These are phyloP conservation scores for Pangasius djambal DNA, from an alignment of 2,797 vertebrate species.

Conservation along the genomic window DNA sequence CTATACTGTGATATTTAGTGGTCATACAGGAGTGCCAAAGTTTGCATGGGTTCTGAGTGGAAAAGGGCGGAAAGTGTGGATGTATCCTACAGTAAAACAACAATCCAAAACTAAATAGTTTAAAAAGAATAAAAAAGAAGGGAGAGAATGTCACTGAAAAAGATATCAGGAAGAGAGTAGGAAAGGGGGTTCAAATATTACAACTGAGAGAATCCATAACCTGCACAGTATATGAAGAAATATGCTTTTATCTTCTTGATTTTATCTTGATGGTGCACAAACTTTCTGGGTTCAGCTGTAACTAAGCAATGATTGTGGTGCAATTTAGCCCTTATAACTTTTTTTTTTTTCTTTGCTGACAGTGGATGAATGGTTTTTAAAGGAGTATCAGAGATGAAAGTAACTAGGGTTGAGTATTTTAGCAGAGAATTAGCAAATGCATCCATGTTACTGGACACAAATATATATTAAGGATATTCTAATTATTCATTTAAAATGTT, in stretches of 20 bases:
- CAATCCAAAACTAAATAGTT: too few species aligned
- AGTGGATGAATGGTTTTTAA: neutral
- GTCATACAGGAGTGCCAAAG: neutral
- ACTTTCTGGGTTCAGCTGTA: neutral
- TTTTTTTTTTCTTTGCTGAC: neutral
- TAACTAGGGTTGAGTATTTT: neutral
- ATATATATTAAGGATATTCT: neutral
- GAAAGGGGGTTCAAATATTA: too few species aligned
- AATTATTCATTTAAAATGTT: neutral
- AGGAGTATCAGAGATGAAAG: neutral
- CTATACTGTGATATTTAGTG: neutral
- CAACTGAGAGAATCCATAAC: neutral
- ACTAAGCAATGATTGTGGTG: neutral
- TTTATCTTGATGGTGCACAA: neutral
- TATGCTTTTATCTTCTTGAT: neutral
- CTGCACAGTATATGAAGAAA: neutral
- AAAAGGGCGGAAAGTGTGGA: neutral
- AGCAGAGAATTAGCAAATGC: neutral
- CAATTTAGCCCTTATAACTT: neutral
- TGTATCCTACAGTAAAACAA: neutral
- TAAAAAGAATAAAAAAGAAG: neutral
- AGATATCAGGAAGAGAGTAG: neutral
- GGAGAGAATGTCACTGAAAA: neutral
- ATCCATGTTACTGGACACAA: neutral
- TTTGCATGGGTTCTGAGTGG: neutral